Evolutionary conservation across 1,140 invertebrate genomes (phyloP).

Genomic region (Drosophila saltans): DNA sequence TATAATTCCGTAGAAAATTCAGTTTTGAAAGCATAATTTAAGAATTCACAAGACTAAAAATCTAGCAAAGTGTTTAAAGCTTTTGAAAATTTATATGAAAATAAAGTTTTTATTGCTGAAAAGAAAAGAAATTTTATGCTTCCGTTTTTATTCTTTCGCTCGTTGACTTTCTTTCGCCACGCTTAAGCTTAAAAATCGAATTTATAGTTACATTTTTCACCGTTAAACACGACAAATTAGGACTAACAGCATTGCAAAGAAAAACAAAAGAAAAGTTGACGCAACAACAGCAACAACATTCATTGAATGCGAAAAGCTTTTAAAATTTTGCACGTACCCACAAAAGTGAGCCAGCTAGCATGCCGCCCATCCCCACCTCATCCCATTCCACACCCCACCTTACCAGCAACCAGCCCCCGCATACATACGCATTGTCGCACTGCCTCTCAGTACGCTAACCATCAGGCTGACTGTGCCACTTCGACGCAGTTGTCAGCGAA

Average conservation of each 20-base stretch:
- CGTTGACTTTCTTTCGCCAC: background rate
- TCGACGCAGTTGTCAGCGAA: conserved; percentile 51
- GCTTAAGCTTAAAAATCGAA: conserved; percentile 33
- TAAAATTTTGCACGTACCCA: conserved; percentile 45
- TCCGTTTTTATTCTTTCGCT: background rate
- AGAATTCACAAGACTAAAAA: no score
- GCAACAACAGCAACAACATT: conserved; percentile 40
- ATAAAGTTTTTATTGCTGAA: no score
- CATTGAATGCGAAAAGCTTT: conserved; percentile 70
- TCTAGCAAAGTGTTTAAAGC: no score
- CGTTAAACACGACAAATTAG: conserved; percentile 17
- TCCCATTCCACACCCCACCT: background rate
- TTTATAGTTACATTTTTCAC: conserved; percentile 27
- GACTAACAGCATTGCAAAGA: conserved; percentile 1
- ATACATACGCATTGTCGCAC: no score
- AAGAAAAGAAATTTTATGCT: background rate
- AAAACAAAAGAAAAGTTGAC: conserved; percentile 20
- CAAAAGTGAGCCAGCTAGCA: background rate
- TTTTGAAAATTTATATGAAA: no score
- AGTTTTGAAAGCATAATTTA: no score
- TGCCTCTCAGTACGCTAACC: background rate
- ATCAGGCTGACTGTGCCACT: conserved; percentile 37
- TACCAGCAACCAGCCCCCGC: no score
- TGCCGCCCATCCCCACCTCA: background rate
- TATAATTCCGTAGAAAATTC: no score